A percentile compares a stretch with the other conserved stretches of the same genome.
These are phyloP conservation scores for Epiblema foenella DNA, from an alignment of 2,888 invertebrate species.

Conservation along the genomic window DNA sequence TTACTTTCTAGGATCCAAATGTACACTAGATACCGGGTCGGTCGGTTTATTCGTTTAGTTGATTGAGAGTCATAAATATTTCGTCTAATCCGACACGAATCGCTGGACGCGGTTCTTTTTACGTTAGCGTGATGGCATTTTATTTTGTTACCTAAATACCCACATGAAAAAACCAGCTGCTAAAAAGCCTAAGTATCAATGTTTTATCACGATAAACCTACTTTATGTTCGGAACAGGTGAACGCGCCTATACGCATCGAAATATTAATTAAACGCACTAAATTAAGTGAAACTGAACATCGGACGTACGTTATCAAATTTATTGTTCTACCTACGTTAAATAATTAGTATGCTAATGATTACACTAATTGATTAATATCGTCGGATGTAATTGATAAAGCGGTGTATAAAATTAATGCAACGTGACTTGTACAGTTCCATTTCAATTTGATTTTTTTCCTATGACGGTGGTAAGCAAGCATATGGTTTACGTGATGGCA, in stretches of 20 bases:
- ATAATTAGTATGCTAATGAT: slow-evolving; percentile 33
- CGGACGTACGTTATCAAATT: slow-evolving; percentile 15
- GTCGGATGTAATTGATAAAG: slow-evolving; percentile 1
- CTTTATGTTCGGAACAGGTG: background rate
- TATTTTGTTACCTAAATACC: slow-evolving; percentile 2
- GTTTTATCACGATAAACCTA: background rate
- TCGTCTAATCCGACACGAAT: background rate
- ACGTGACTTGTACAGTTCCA: background rate
- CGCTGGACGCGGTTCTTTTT: slow-evolving; percentile 1
- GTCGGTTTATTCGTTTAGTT: background rate
- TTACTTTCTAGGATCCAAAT: no score
- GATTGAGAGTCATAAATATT: slow-evolving; percentile 5
- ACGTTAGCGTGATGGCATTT: slow-evolving; percentile 17
- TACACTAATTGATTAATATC: slow-evolving; percentile 22
- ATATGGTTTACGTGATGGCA: no score
- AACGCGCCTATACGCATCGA: slow-evolving; percentile 24
- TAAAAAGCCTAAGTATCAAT: background rate
- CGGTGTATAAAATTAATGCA: slow-evolving; percentile 13
- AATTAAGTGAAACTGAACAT: slow-evolving; percentile 13
- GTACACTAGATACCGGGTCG: no score
- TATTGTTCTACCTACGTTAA: slow-evolving; percentile 18
- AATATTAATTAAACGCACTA: slow-evolving; percentile 30
- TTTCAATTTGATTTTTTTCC: no score
- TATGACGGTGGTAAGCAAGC: no score
- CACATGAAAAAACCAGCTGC: background rate